These are phyloP conservation scores for Acrobasis repandana DNA, from an alignment of 2,888 invertebrate genomes.

Conservation along the genomic window DNA sequence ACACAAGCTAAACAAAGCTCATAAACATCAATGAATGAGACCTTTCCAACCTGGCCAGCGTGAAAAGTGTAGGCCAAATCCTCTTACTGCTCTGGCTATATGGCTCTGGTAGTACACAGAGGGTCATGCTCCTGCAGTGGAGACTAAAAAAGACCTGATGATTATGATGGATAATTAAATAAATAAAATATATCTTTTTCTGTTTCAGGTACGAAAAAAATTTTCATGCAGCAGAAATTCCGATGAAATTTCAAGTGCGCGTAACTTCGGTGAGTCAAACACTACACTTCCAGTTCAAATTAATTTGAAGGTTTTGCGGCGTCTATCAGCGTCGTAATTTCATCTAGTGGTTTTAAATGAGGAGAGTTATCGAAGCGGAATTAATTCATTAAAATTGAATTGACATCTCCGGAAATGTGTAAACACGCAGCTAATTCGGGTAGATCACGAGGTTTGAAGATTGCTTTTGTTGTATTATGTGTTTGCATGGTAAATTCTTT, in stretches of 20 bases:
- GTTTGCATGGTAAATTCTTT: too few relatives aligned
- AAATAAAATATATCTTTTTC: background rate
- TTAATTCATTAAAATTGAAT: conserved; percentile 9
- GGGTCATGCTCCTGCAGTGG: too few relatives aligned
- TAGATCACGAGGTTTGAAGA: background rate
- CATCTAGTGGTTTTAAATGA: conserved; percentile 2
- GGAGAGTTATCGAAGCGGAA: background rate
- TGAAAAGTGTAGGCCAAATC: too few relatives aligned
- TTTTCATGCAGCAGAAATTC: background rate
- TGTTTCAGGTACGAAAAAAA: background rate
- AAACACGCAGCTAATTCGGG: background rate
- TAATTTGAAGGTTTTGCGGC: conserved; percentile 3
- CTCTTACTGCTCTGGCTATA: too few relatives aligned
- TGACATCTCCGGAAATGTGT: background rate
- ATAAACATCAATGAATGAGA: too few relatives aligned
- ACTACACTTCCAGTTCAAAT: conserved; percentile 4
- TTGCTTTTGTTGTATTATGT: too few relatives aligned
- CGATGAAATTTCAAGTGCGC: background rate
- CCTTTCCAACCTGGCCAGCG: too few relatives aligned
- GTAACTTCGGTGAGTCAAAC: conserved; percentile 6
- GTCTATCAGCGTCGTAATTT: background rate
- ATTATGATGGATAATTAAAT: too few relatives aligned
- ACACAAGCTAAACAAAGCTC: too few relatives aligned
- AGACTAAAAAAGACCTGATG: too few relatives aligned
- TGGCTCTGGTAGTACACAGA: too few relatives aligned